A percentile compares a stretch with the other conserved stretches of the same genome.
Evolutionary conservation across 2,797 vertebrate genomes (phyloP).

Genomic region (Sebastes dallii): DNA sequence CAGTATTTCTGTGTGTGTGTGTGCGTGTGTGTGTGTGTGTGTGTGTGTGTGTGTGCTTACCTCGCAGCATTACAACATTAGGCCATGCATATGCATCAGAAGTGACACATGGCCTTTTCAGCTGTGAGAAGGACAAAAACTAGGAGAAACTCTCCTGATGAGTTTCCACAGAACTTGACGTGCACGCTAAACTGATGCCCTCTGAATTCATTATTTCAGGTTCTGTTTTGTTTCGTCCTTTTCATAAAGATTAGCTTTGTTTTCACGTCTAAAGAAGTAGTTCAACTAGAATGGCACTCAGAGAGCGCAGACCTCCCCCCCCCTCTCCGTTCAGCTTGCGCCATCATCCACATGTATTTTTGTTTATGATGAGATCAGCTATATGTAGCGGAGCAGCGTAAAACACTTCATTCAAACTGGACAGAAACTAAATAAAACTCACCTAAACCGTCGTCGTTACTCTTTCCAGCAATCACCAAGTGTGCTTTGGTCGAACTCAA

Average conservation of each 20-base stretch:
- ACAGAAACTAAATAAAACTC: no score
- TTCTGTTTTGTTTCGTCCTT: background rate
- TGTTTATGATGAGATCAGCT: no score
- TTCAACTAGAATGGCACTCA: background rate
- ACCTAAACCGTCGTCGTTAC: no score
- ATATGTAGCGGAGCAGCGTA: rapidly evolving
- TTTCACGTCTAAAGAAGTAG: background rate
- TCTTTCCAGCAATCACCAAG: no score
- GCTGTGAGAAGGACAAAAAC: constrained; percentile 44
- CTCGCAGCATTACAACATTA: constrained; percentile 5
- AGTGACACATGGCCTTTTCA: constrained; percentile 40
- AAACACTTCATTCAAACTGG: no score
- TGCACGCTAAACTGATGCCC: constrained; percentile 6
- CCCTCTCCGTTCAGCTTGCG: no score
- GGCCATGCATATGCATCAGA: constrained; percentile 43
- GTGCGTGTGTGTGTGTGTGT: background rate
- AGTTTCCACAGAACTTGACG: background rate
- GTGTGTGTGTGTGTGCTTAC: background rate
- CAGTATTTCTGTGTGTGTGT: background rate
- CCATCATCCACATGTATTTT: no score
- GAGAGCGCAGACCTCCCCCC: no score
- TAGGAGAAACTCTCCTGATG: background rate
- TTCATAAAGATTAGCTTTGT: background rate
- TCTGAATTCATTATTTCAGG: background rate
- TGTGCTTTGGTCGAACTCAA: no score